phyloP scores from a whole-genome alignment of 1,140 invertebrate species.

The Drosophila pruinosa region DNA sequence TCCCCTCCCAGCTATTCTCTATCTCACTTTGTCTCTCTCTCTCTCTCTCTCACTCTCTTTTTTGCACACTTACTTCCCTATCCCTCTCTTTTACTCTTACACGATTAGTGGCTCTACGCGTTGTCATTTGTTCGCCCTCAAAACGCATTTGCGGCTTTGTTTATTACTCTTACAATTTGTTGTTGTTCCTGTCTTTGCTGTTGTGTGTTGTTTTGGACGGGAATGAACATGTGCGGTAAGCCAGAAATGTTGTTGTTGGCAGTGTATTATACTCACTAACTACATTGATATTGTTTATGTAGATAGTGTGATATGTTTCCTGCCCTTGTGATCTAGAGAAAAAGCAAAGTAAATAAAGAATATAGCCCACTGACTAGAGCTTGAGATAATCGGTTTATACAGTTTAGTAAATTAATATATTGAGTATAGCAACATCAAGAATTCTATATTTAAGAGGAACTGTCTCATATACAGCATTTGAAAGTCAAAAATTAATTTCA shows the following conservation, averaged over 20 bases:
- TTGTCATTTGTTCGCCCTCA: slow-evolving; percentile 24
- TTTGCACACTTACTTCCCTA: neutral
- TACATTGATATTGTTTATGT: neutral
- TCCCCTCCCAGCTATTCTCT: neutral
- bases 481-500: no score
- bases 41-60: neutral
- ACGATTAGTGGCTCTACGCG: neutral
- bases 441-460: no score
- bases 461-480: neutral
- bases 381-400: neutral
- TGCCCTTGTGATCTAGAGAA: neutral
- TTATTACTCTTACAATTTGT: slow-evolving; percentile 43
- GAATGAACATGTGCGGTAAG: slow-evolving; percentile 46
- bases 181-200: slow-evolving; percentile 20
- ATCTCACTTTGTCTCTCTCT: neutral
- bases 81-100: neutral
- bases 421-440: no score
- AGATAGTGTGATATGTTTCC: neutral
- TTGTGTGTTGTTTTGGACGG: slow-evolving; percentile 3
- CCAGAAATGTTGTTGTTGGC: slow-evolving; percentile 24
- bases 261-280: slow-evolving; percentile 13
- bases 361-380: neutral
- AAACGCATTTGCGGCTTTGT: slow-evolving; percentile 56
- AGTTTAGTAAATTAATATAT: neutral
- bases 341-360: neutral